Evolutionary conservation across 2,888 invertebrate species (phyloP), one percentile per base, ranked within the genome.

Genomic region (Hyles lineata): DNA sequence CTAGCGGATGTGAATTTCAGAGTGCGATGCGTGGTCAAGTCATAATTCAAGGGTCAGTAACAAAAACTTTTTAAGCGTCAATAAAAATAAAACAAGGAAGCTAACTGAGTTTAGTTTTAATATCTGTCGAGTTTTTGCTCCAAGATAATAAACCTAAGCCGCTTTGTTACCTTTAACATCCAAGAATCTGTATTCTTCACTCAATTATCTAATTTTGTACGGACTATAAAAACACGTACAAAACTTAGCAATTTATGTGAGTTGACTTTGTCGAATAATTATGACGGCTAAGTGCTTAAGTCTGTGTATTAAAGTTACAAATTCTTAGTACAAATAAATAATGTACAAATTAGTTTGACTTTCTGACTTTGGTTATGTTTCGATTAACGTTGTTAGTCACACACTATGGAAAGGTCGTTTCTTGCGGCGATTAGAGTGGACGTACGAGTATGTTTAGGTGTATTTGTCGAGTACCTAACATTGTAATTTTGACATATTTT

Each of bases 111-210:
- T 63, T 63, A 62, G 62, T 63, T 63, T 63, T 63, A 63, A 35
- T 50, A 67, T 23, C 43, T 50, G 67, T 43, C 2, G 23, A 76
- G 75, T 67, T 67, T 50, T 67, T 67, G 67, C 43, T 50, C 6
- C 67, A 43, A 23, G 23, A 50, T 50, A 67, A 67, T 67, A 67
- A 67, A 67, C 23, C 23, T 67, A 17, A 50, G 50, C 50, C 23
- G 43, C 19, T 23, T 67, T 67, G 67, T 67, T 23, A 23, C 50
- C 23, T 8, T 67, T 50, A 67, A 23, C 17, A 67, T 21, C 63
- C 17, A 50, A 23, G 23, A 67, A 15, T 63, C 43, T 43, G 35
- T 43, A 35, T 63, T 67, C 23, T 17, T 67, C 23, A 67, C 50
- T 50, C 50, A 67, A 67, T 67, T 50, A 67, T 50, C 43, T 67